A percentile compares a stretch with the other conserved stretches of the same genome.
phyloP scores from a whole-genome alignment of 2,888 invertebrate genomes.

The Hipparchia sbordonii region DNA sequence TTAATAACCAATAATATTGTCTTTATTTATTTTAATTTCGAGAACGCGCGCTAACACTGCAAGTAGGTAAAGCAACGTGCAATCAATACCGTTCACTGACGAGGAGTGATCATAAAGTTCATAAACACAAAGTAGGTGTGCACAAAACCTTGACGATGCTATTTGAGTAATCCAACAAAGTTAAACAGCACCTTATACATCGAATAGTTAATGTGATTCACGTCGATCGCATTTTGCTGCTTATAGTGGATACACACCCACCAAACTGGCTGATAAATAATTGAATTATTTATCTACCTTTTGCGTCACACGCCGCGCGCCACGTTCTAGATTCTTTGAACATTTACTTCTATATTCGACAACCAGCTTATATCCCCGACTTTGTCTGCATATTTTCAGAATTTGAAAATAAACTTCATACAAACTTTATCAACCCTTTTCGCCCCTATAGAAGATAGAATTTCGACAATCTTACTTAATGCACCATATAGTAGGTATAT shows the following conservation, averaged over 20 bases:
- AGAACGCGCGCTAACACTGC: slow-evolving; percentile 39
- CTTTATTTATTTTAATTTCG: slow-evolving; percentile 6
- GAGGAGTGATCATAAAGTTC: slow-evolving; percentile 57
- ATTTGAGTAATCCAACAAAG: slow-evolving; percentile 46
- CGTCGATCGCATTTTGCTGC: slow-evolving; percentile 29
- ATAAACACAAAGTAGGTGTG: slow-evolving; percentile 56
- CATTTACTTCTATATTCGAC: no score
- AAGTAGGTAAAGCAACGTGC: slow-evolving; percentile 54
- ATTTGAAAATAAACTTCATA: no score
- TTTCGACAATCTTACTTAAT: no score
- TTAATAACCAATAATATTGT: slow-evolving; percentile 30
- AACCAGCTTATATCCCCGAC: no score
- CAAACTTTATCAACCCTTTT: no score
- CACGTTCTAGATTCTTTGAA: slow-evolving; percentile 36
- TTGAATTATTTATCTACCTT: slow-evolving; percentile 37
- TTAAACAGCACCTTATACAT: slow-evolving; percentile 40
- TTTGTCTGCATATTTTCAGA: no score
- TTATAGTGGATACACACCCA: slow-evolving; percentile 45
- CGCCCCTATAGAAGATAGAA: no score
- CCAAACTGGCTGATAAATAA: slow-evolving; percentile 40
- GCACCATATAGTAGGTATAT: no score
- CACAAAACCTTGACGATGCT: slow-evolving; percentile 61
- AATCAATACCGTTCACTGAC: slow-evolving; percentile 58
- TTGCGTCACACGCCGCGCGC: slow-evolving; percentile 34
- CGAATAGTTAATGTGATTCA: slow-evolving; percentile 18